Percentiles rank a stretch among this genome's conserved stretches.
Conservation (phyloP, 2,113 vertebrate genomes). For the Crotalus helleri region DNA sequence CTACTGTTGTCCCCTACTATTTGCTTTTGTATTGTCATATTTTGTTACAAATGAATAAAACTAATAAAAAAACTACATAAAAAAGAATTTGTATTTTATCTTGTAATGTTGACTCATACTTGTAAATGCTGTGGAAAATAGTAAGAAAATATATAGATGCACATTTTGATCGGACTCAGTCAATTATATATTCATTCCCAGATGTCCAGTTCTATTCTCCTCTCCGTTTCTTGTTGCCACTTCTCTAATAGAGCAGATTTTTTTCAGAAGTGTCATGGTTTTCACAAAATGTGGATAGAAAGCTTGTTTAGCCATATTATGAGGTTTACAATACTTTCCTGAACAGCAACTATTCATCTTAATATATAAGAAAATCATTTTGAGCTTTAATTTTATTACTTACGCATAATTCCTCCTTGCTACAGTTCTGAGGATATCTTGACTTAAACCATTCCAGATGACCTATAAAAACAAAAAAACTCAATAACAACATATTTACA, state of each 20-base stretch:
- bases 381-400: slow-evolving; percentile 59
- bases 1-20: no score
- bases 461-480: slow-evolving; percentile 67
- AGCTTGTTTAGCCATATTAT: background rate
- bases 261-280: background rate
- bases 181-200: background rate
- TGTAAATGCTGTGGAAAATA: background rate
- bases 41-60: no score
- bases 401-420: slow-evolving; percentile 86
- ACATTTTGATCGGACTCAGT: background rate
- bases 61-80: no score
- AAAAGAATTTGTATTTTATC: no score
- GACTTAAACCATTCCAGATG: slow-evolving; percentile 81
- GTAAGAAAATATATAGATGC: background rate
- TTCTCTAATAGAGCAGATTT: background rate
- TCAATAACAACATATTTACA: background rate
- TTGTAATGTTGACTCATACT: background rate
- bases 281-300: background rate
- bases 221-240: background rate
- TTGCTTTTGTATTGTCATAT: no score
- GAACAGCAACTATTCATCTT: background rate
- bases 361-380: background rate
- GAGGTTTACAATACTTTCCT: background rate
- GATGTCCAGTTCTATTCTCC: background rate
- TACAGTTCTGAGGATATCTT: slow-evolving; percentile 74